Evolutionary conservation across 2,113 vertebrate genomes (phyloP).

Genomic region (Cercocebus atys): DNA sequence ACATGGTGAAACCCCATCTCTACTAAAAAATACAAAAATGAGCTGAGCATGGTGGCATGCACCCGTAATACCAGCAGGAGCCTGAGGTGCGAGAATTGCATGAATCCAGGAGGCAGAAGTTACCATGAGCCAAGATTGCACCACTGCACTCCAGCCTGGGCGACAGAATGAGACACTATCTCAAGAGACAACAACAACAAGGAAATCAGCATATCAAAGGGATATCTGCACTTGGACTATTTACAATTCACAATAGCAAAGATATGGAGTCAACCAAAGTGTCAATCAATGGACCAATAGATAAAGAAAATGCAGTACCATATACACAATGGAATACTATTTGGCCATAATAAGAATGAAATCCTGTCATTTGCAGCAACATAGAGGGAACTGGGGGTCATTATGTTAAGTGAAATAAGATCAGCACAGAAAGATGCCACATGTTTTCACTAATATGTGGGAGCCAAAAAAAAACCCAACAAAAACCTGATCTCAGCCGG

Average conservation of each 20-base stretch:
- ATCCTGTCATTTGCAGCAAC: neutral
- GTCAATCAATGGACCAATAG: neutral
- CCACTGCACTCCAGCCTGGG: too few relatives aligned
- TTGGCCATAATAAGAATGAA: neutral
- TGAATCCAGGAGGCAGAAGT: too few relatives aligned
- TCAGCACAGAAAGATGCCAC: neutral
- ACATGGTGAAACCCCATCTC: too few relatives aligned
- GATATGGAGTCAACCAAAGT: neutral
- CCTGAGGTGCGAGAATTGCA: too few relatives aligned
- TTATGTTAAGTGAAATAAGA: neutral
- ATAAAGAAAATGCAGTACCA: neutral
- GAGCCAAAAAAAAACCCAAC: neutral
- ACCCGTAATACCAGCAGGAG: too few relatives aligned
- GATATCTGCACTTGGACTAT: neutral
- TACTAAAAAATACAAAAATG: too few relatives aligned
- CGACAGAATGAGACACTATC: too few relatives aligned
- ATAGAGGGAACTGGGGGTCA: neutral
- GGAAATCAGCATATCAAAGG: neutral
- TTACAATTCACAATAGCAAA: neutral
- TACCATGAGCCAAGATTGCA: too few relatives aligned
- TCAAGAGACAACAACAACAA: too few relatives aligned
- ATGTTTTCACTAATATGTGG: neutral
- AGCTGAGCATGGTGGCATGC: too few relatives aligned
- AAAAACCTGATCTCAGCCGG: neutral
- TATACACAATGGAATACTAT: neutral